Evolutionary conservation across 2,888 invertebrate species (phyloP).

Genomic region (Omphaloscelis lunosa): DNA sequence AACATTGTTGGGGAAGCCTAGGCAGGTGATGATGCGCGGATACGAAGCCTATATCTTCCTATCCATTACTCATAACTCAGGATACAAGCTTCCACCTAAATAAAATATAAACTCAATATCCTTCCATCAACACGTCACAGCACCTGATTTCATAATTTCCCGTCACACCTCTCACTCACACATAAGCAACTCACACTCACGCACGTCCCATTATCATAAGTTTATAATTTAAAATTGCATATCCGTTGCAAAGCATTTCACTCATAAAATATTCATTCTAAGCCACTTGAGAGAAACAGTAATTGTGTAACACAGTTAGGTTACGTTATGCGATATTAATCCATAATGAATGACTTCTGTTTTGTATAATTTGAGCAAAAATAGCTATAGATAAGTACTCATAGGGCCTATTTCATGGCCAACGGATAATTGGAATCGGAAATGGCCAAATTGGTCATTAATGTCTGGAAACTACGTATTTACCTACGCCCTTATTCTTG

Average conservation of each 20-base stretch:
- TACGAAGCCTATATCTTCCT: no score
- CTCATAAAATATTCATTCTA: constrained; percentile 76
- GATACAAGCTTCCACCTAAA: constrained; percentile 3
- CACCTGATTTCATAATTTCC: constrained; percentile 53
- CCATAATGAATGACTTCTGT: background rate
- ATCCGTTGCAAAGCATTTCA: constrained; percentile 69
- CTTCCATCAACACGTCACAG: constrained; percentile 27
- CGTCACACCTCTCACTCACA: constrained; percentile 46
- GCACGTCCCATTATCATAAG: constrained; percentile 25
- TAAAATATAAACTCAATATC: constrained; percentile 24
- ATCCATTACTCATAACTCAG: background rate
- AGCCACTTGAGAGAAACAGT: constrained; percentile 50
- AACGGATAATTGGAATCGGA: no score
- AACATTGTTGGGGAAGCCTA: no score
- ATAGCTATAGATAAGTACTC: background rate
- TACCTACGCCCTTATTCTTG: no score
- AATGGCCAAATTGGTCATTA: no score
- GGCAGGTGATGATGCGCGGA: no score
- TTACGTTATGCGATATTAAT: constrained; percentile 30
- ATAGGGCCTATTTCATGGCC: background rate
- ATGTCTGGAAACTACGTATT: no score
- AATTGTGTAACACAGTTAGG: constrained; percentile 21
- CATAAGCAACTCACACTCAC: constrained; percentile 18
- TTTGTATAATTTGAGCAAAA: background rate
- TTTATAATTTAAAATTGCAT: constrained; percentile 53